These are phyloP conservation scores for Lithodes maja DNA, from an alignment of 2,888 invertebrate genomes.

Conservation along the genomic window DNA sequence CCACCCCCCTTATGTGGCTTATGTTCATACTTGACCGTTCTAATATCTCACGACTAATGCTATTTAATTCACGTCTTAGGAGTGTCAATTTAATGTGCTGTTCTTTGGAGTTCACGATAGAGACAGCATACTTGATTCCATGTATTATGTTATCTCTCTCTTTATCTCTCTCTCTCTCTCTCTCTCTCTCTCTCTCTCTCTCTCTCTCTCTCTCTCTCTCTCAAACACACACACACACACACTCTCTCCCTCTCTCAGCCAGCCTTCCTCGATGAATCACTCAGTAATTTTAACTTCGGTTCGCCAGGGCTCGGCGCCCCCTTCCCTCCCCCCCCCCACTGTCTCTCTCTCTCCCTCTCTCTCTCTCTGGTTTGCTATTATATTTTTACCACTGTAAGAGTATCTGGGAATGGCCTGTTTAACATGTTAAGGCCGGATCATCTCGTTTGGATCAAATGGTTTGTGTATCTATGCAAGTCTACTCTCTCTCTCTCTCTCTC, in stretches of 20 bases:
- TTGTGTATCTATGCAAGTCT: not conserved
- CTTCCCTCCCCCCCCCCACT: not conserved
- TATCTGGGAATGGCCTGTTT: too few species aligned
- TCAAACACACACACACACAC: not conserved
- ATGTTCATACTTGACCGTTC: too few species aligned
- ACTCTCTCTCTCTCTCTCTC: not conserved
- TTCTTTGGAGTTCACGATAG: too few species aligned
- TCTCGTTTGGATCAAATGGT: too few species aligned
- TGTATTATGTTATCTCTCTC: not conserved
- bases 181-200: not conserved
- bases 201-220: not conserved
- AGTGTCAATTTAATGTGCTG: too few species aligned
- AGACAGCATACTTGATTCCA: too few species aligned
- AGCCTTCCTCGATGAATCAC: not conserved
- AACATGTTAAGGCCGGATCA: too few species aligned
- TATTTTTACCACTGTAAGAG: too few species aligned
- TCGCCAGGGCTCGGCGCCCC: not conserved
- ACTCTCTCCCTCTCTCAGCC: slow-evolving; percentile 9
- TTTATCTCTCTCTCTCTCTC: not conserved
- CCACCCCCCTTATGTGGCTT: too few species aligned
- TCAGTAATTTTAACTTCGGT: slow-evolving; percentile 4
- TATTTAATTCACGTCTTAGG: too few species aligned
- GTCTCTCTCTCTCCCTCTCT: not conserved
- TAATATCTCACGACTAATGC: too few species aligned
- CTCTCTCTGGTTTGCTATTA: not conserved